Evolutionary conservation across 2,797 vertebrate genomes (phyloP).

Genomic region (Myotis myotis): DNA sequence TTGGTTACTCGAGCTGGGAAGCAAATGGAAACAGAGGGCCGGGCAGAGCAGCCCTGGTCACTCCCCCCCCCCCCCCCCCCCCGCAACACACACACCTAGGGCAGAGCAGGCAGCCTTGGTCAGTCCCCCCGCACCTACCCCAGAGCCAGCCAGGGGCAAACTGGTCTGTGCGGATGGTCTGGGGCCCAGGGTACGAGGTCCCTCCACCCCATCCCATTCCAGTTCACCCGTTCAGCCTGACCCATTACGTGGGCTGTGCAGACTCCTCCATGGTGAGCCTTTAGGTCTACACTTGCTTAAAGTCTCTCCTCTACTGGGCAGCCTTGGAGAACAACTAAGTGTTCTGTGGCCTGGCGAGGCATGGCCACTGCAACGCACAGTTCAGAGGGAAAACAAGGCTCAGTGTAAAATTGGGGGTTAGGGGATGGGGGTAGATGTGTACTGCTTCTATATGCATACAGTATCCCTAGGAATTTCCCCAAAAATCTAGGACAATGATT

Average conservation of each 20-base stretch:
- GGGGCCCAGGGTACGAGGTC: too few species aligned
- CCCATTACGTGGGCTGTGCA: neutral
- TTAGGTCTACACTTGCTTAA: neutral
- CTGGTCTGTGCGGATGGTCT: neutral
- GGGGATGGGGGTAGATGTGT: too few species aligned
- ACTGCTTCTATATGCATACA: neutral
- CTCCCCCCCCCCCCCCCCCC: too few species aligned
- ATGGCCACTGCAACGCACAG: neutral
- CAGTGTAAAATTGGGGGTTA: neutral
- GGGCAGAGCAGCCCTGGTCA: neutral
- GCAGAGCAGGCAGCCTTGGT: neutral
- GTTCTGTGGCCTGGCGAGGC: neutral
- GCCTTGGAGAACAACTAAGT: neutral
- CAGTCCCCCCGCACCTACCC: neutral
- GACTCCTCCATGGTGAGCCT: neutral
- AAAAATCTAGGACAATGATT: neutral
- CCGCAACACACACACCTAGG: too few species aligned
- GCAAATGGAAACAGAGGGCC: neutral
- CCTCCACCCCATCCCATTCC: neutral
- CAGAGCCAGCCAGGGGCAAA: neutral
- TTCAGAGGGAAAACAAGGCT: neutral
- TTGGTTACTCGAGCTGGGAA: neutral
- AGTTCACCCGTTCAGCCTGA: fast-evolving
- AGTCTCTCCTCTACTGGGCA: neutral
- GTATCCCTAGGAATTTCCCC: neutral